Base-by-base conservation (phyloP, 2,888 invertebrate species). In the Helicoverpa assulta region DNA sequence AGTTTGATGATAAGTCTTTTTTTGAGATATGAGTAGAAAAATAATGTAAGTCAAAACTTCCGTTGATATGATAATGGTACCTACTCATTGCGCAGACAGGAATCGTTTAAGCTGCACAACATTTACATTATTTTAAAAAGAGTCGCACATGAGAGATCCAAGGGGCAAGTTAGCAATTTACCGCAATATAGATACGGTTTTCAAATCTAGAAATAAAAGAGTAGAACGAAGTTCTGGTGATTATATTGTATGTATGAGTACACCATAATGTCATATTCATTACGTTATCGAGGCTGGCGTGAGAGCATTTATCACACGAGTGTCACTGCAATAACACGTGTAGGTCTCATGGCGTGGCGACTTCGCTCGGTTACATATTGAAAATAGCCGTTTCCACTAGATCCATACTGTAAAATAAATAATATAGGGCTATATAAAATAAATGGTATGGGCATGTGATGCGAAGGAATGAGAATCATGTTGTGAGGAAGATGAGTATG, bases 21-120 rank as follows among this genome's bases (percentile, higher is more conserved):
- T 62, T 54, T 62, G 50, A 51, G 62, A 78, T 67, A 74, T 18
- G 29, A 29, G 33, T 8, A 29, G 37, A 47, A 67, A 76, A 63
- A 59, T 37, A 26, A 62, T 57, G 59, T 65, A 61, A 55, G 26
- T 26, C 26, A 26, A 54, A 67, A 53, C 50, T 61, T 60, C 37
- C 19, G 54, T 37, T 77, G 57, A 67, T 76, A 67, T 73, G 14
- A 21, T 40, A 70, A 67, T 73, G 14, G 26, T 40, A 70, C n/a
- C n/a, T n/a, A n/a, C 18, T 43, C 16, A 26, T 16, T 14, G 19
- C 2, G 40, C 33, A 16, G 55, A 58, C 40, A 60, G 40, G 40
- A 50, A 70, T 54, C 50, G 26, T 54, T n/a, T 50, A 26, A 47
- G 55, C 58, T 56, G 55, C 43, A n/a, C 53, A 60, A 74, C 54